Base-by-base conservation (phyloP, 1,140 invertebrate species). In the Oncopodura yosiiana region DNA sequence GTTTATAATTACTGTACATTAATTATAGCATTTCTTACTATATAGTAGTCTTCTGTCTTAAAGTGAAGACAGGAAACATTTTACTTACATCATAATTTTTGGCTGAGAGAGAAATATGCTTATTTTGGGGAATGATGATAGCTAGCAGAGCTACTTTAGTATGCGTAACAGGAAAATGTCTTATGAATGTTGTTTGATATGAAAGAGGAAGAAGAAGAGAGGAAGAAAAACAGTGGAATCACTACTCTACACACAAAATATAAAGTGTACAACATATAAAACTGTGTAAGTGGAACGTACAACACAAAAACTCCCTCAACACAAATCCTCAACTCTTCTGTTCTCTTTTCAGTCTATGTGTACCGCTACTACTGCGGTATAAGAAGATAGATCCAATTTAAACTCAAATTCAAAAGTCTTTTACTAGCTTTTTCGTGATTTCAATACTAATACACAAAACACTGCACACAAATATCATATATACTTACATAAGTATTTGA, bases 381-480 rank as follows among this genome's bases (percentile, higher is more conserved):
- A n/a, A n/a, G 43, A 44, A 60, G 45, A 55, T 60, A 56, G 53
- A 60, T 56, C 58, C 60, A 62, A 62, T 62, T 62, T 62, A 62
- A 62, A 62, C 60, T 62, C 60, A 51, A 53, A 62, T 62, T 58
- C 60, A 62, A 62, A 62, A 62, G 55, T 58, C 55, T 62, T 62
- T 62, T 62, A 58, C 51, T 54, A 30, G 41, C 45, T 53, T 49
- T 55, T 57, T 21, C 55, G 60, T 57, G 60, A 58, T 54, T 62
- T 54, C 48, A 57, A 62, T 57, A 62, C 51, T 51, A 53, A 58
- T 48, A 34, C 6, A 26, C 21, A 34, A 21, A 9, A 27, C 12
- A 21, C 21, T 29, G 5, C 21, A 12, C 16, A 12, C 16, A 21
- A 16, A 44, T 24, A 11, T 24, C 23, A 23, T 16, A 21, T 16